These are phyloP conservation scores for Montifringilla adamsi DNA, from an alignment of 2,113 vertebrate species.

Conservation along the genomic window DNA sequence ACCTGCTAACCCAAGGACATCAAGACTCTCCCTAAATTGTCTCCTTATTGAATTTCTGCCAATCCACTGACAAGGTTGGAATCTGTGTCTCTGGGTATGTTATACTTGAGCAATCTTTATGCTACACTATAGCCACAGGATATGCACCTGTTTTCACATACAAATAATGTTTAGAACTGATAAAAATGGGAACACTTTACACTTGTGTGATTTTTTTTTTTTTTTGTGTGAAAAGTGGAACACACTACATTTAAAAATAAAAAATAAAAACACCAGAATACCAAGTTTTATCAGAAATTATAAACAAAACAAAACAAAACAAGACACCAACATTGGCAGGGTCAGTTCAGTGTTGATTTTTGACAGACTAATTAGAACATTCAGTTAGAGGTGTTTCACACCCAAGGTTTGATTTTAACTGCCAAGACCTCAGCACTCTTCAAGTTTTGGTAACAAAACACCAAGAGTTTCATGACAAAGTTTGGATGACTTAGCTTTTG, in stretches of 20 bases:
- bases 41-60: background rate
- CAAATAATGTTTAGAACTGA: background rate
- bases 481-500: background rate
- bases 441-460: background rate
- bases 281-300: background rate
- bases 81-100: accelerated
- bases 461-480: background rate
- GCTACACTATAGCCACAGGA: background rate
- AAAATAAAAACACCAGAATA: background rate
- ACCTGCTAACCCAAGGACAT: background rate
- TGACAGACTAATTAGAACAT: background rate
- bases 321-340: accelerated
- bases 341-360: background rate
- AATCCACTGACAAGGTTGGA: background rate
- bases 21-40: background rate
- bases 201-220: too few species aligned
- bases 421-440: background rate
- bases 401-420: background rate
- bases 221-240: background rate
- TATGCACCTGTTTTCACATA: background rate
- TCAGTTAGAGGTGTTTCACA: background rate
- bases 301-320: background rate
- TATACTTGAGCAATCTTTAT: background rate
- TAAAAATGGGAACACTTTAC: background rate
- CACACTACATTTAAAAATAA: background rate